Evolutionary conservation across 2,797 vertebrate genomes (phyloP), one percentile per base, ranked within the genome.

Genomic region (Sarcoramphus papa): DNA sequence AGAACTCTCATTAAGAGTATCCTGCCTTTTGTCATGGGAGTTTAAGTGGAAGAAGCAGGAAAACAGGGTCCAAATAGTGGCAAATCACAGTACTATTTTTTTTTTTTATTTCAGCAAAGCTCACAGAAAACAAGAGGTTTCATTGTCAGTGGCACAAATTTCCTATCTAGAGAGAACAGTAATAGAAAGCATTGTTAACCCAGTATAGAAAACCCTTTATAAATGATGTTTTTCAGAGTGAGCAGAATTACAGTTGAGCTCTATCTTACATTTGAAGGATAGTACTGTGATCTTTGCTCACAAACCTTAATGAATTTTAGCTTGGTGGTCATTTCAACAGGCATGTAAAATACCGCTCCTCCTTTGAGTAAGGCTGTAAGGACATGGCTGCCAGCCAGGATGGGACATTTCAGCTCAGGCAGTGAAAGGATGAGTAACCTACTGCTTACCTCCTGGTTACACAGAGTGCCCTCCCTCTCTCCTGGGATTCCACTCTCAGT

Each of bases 71-170:
- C 50, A 73, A 65, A 40, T 1, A 75, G 50, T 41, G 78, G 43
- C 57, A 74, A 68, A 64, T n/a, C 54, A 48, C 78, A 75, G 50
- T 12, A 51, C 18, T 63, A 1, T 14, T 24, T 48, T 28, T 53
- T 31, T 59, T 31, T 27, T 56, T 35, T 62, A 78, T 70, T 75
- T 35, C 35, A 83, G 59, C 64, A 80, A 67, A 76, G 53, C 72
- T 57, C 3, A 3, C 28, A 88, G 79, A 87, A 92, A 85, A 92
- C 92, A 96, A 90, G 88, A 93, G 54, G 31, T 51, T 91, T 94
- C 76, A 68, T 45, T 94, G 91, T 92, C 82, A 88, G 78, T 33
- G 65, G 69, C 87, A 88, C 50, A 62, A 10, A 48, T 51, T 90
- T 91, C 91, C 79, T 91, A 72, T 78, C 75, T 50, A 54, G 70